A percentile compares a stretch with the other conserved stretches of the same genome.
These are phyloP conservation scores for Hirtodrosophila duncani DNA, from an alignment of 2,888 invertebrate species.

Conservation along the genomic window DNA sequence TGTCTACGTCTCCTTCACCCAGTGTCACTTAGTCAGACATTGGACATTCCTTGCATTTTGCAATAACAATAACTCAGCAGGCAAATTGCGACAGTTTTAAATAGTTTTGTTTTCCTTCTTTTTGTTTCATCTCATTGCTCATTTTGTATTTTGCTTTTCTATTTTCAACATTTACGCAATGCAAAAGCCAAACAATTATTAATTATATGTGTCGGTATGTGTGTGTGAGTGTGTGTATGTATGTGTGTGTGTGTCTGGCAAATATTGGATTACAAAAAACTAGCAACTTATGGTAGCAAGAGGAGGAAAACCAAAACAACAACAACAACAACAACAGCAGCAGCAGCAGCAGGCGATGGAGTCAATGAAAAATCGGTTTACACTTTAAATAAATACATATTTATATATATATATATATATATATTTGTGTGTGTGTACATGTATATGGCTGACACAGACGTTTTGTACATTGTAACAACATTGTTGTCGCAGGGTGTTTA, in stretches of 20 bases:
- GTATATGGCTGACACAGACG: too few relatives aligned
- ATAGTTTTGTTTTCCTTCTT: conserved; percentile 6
- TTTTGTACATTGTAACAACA: too few relatives aligned
- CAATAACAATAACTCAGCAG: conserved; percentile 56
- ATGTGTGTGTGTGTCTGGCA: conserved; percentile 29
- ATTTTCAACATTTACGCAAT: conserved; percentile 68
- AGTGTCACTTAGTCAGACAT: conserved; percentile 29
- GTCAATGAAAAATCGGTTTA: conserved; percentile 8
- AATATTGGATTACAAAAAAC: conserved; percentile 56
- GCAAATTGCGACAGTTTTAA: conserved; percentile 59
- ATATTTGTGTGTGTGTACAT: too few relatives aligned
- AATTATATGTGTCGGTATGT: conserved; percentile 33
- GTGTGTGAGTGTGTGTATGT: background rate
- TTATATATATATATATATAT: too few relatives aligned
- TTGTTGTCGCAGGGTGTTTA: background rate
- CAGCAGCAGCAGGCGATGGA: too few relatives aligned
- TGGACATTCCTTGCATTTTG: conserved; percentile 49
- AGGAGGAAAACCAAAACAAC: background rate
- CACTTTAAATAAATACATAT: too few relatives aligned
- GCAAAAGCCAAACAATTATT: conserved; percentile 63
- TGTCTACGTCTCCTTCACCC: too few relatives aligned
- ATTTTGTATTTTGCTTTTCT: conserved; percentile 43
- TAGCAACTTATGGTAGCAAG: too few relatives aligned
- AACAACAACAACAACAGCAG: conserved; percentile 1
- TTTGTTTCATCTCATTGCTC: conserved; percentile 9